These are phyloP conservation scores for Ornithorhynchus anatinus DNA, from an alignment of 2,113 vertebrate genomes.

Conservation along the genomic window DNA sequence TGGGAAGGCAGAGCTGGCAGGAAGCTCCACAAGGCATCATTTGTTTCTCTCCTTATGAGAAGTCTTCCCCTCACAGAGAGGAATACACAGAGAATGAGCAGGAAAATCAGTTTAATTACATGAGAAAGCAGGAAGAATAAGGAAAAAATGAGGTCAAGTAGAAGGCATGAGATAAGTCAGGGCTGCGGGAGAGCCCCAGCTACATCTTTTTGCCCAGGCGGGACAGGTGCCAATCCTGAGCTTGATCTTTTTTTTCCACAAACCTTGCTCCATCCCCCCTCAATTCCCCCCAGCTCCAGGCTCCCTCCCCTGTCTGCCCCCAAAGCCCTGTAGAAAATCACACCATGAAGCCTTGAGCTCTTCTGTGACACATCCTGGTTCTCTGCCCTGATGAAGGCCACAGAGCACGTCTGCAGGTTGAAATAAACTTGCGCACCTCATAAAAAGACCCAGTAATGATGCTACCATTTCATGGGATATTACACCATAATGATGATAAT, in stretches of 20 bases:
- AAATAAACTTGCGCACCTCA: constrained; percentile 85
- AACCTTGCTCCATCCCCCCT: constrained; percentile 45
- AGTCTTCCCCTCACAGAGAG: constrained; percentile 55
- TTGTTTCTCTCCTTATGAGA: constrained; percentile 70
- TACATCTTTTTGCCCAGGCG: rapidly evolving
- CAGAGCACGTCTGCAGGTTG: constrained; percentile 66
- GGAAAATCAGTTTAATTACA: constrained; percentile 79
- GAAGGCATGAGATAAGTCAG: constrained; percentile 50
- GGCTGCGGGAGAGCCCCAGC: background rate
- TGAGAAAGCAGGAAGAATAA: constrained; percentile 70
- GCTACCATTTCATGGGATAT: constrained; percentile 98
- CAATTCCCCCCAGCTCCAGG: constrained; percentile 36
- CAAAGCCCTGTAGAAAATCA: constrained; percentile 33
- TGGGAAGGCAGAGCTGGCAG: constrained; percentile 42
- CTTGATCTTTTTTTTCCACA: constrained; percentile 35
- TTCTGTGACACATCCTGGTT: constrained; percentile 41
- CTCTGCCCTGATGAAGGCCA: constrained; percentile 70
- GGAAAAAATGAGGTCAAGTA: constrained; percentile 70
- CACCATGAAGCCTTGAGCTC: constrained; percentile 24
- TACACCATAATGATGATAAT: constrained; percentile 98
- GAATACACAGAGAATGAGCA: constrained; percentile 70
- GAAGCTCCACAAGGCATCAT: constrained; percentile 56
- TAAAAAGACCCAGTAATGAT: constrained; percentile 95
- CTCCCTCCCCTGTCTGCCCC: constrained; percentile 47
- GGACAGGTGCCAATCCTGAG: background rate